Conservation (phyloP, 1,140 invertebrate species). For the Trichonephila clavata region DNA sequence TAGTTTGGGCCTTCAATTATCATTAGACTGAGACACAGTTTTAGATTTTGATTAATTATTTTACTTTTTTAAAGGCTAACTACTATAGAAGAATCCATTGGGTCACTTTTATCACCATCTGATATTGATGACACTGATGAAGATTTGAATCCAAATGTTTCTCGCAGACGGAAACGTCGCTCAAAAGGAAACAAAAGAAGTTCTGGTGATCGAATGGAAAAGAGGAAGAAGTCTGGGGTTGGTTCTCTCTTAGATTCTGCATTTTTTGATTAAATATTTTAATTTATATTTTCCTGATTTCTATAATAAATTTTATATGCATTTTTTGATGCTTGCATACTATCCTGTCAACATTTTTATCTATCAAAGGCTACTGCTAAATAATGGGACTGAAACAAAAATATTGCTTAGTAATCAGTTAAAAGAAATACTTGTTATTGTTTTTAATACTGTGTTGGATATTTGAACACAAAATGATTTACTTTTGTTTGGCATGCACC, state of each 20-base stretch:
- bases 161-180: background rate
- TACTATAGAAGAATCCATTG: conserved; percentile 73
- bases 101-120: conserved; percentile 78
- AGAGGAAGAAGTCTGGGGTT: conserved; percentile 75
- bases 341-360: no score
- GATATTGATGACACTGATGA: conserved; percentile 90
- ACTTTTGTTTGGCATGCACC: no score
- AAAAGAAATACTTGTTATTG: no score
- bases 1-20: background rate
- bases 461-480: no score
- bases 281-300: background rate
- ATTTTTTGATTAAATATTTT: background rate
- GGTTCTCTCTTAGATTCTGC: no score
- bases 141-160: conserved; percentile 84
- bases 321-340: background rate
- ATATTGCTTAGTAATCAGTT: no score
- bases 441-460: no score
- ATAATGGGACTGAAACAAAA: no score
- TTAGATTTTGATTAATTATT: background rate
- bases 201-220: conserved; percentile 52
- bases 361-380: no score
- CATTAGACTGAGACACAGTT: background rate
- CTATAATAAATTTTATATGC: background rate
- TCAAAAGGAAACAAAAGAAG: conserved; percentile 83
- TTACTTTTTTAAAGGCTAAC: conserved; percentile 78